These are phyloP conservation scores for Macropodus opercularis DNA, from an alignment of 2,797 vertebrate genomes.

Conservation along the genomic window DNA sequence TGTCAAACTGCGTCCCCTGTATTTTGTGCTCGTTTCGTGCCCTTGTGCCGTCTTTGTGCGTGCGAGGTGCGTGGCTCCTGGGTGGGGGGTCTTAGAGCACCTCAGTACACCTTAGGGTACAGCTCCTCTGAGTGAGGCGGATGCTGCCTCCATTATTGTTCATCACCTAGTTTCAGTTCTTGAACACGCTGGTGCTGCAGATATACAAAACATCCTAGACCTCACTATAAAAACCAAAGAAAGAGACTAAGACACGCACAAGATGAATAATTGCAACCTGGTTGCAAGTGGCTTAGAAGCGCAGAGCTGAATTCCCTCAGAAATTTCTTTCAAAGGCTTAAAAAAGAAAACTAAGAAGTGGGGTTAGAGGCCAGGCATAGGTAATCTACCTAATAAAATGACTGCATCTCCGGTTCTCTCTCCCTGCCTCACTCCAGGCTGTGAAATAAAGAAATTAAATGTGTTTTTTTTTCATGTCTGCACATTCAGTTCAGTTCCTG, in stretches of 20 bases:
- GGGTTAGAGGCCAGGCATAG: conserved; percentile 1
- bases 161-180: background rate
- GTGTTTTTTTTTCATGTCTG: no score
- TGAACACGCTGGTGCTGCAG: background rate
- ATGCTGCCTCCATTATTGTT: conserved; percentile 13
- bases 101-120: conserved; percentile 49
- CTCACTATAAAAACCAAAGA: background rate
- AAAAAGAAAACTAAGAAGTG: conserved; percentile 12
- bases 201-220: conserved; percentile 8
- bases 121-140: conserved; percentile 32
- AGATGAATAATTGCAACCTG: conserved; percentile 25
- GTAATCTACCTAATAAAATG: conserved; percentile 14
- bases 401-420: conserved; percentile 14
- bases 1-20: conserved; percentile 43
- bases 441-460: no score
- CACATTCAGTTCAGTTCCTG: background rate
- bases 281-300: conserved; percentile 18
- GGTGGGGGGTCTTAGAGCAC: conserved; percentile 43
- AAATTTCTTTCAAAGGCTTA: conserved; percentile 20
- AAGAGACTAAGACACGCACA: background rate
- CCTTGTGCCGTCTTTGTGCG: conserved; percentile 38
- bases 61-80: conserved; percentile 42
- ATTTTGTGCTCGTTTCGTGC: conserved; percentile 41
- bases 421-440: no score
- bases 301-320: conserved; percentile 10